Evolutionary conservation across 2,113 vertebrate genomes (phyloP).

Genomic region (Deroptyus accipitrinus): DNA sequence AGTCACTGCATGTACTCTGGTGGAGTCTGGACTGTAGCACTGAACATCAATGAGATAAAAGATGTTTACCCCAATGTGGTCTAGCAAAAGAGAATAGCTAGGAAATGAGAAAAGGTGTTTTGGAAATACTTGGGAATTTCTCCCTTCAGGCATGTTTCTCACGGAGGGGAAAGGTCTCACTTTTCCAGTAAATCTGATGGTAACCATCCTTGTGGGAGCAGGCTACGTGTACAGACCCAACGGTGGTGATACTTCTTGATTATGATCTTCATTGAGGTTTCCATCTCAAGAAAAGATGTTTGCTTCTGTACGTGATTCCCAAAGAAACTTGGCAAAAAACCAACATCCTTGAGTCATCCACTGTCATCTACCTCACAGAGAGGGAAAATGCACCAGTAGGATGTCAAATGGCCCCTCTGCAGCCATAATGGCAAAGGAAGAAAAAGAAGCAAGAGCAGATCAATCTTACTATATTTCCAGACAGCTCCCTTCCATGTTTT

Average conservation of each 20-base stretch:
- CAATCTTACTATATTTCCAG: not conserved
- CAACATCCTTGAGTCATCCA: constrained; percentile 4
- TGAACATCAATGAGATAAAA: constrained; percentile 30
- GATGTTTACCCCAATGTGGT: constrained; percentile 21
- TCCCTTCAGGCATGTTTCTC: constrained; percentile 44
- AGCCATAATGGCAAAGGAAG: not conserved
- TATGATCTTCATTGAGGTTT: not conserved
- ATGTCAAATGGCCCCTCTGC: not conserved
- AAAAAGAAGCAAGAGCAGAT: not conserved
- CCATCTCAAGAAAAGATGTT: constrained; percentile 32
- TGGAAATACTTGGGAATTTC: constrained; percentile 46
- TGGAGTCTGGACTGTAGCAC: not conserved
- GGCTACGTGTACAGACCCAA: constrained; percentile 50
- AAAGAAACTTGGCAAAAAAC: constrained; percentile 28
- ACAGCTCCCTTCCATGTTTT: not conserved
- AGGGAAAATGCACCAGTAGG: not conserved
- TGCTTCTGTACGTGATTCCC: constrained; percentile 14
- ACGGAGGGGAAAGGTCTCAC: constrained; percentile 18
- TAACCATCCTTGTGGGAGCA: constrained; percentile 7
- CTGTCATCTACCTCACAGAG: not conserved
- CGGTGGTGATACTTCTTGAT: constrained; percentile 15
- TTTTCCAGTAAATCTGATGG: constrained; percentile 35
- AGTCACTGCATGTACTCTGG: not conserved
- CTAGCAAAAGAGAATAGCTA: constrained; percentile 23
- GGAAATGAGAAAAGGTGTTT: constrained; percentile 65